Base-by-base conservation (phyloP, 2,797 vertebrate species). In the Muraenolepis orangiensis region DNA sequence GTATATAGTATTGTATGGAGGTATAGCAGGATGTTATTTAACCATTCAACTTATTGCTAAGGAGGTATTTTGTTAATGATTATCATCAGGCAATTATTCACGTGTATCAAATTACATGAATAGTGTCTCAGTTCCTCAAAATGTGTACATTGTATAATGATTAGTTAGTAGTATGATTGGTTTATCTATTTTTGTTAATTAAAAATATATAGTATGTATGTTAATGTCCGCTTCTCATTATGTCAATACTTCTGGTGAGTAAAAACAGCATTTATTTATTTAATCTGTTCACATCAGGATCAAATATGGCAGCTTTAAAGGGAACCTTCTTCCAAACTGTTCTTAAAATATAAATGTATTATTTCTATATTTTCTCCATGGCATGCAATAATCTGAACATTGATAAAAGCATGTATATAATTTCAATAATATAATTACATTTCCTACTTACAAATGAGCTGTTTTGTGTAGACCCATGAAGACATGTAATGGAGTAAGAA, bases 381-480 rank as follows among this genome's bases (percentile, higher is more conserved):
- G 4, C 82, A 83, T 84, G 73, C 86, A 81, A 31, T 74, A 18
- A 70, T 74, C 13, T 68, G 66, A 30, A 61, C 28, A 34, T 13
- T n/a, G 31, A n/a, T 12, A 8, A 81, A 76, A 11, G 79, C 76
- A 11, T 79, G 34, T 71, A 2, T 61, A 71, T 71, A 1, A 67
- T 23, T 72, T 51, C 6, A 68, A 73, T 81, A 70, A 46, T 23
- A 14, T 71, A 78, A 82, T 76, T 0, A 72, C 1, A 78, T 80
- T 68, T 74, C 12, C 80, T 90, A 91, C 86, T 90, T 87, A 91
- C 89, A 90, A 83, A 86, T 83, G 72, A 80, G 78, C 68, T 84
- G 72, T 84, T 28, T 76, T 89, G 76, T 51, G 81, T 84, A 82
- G 85, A 83, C 88, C 88, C 87, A 89, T 85, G 73, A 23, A 10